A percentile compares a stretch with the other conserved stretches of the same genome.
Conservation (phyloP, 2,888 invertebrate genomes). For the Stenolophus ochropezus region DNA sequence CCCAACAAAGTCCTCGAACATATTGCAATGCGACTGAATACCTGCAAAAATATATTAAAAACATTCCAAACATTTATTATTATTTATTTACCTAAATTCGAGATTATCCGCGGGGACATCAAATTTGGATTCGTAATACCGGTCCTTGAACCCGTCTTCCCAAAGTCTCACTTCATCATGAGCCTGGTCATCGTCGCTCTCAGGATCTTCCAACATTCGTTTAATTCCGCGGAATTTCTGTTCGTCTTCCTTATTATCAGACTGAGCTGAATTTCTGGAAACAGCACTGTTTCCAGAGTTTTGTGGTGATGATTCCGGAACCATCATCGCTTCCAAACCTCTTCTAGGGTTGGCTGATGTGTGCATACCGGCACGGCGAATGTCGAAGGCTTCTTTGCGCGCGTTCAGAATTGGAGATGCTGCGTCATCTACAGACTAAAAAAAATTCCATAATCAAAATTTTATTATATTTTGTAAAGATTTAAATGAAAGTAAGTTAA, state of each 20-base stretch:
- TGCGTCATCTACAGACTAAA: conserved; percentile 77
- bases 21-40: conserved; percentile 95
- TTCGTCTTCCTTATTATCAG: not conserved
- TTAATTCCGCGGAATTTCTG: conserved; percentile 73
- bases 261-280: not conserved
- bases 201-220: conserved; percentile 73
- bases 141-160: conserved; percentile 98
- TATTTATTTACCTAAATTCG: conserved; percentile 83
- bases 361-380: conserved; percentile 79
- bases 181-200: conserved; percentile 83
- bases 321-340: conserved; percentile 75
- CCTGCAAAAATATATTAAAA: conserved; percentile 70
- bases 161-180: conserved; percentile 93
- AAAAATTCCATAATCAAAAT: conserved; percentile 37
- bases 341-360: conserved; percentile 67
- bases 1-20: conserved; percentile 98
- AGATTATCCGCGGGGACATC: conserved; percentile 84
- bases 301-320: conserved; percentile 64
- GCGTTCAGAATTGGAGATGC: conserved; percentile 79
- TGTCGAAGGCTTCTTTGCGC: conserved; percentile 84
- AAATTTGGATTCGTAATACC: conserved; percentile 97
- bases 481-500: conserved; percentile 62
- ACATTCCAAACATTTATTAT: too few species aligned
- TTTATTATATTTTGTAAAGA: not conserved
- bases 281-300: not conserved